These are phyloP conservation scores for Ia io DNA, from an alignment of 2,113 vertebrate genomes.

Conservation along the genomic window DNA sequence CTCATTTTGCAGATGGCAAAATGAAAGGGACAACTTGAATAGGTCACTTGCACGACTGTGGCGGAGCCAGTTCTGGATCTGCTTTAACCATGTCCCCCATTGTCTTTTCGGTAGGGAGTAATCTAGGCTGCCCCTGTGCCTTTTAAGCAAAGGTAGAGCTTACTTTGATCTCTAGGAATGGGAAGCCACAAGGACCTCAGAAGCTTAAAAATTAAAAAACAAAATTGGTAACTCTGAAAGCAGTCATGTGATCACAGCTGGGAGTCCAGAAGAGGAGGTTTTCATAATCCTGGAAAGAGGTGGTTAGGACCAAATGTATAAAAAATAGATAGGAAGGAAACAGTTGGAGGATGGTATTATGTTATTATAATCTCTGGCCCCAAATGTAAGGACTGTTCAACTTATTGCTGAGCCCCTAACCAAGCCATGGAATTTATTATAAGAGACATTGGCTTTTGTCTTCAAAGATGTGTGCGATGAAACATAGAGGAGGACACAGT, in stretches of 20 bases:
- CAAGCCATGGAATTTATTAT: background rate
- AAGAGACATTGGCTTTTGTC: background rate
- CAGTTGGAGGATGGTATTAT: background rate
- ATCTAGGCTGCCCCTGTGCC: background rate
- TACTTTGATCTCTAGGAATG: background rate
- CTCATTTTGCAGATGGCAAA: background rate
- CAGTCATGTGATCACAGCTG: background rate
- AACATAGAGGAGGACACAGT: background rate
- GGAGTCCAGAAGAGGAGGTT: background rate
- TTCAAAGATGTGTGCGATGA: background rate
- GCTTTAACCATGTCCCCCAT: accelerated
- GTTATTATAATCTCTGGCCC: background rate
- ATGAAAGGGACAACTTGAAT: background rate
- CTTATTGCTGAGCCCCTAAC: background rate
- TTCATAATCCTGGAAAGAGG: background rate
- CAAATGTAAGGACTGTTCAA: background rate
- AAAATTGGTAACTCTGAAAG: background rate
- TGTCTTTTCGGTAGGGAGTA: accelerated
- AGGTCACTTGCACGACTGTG: background rate
- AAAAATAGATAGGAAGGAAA: background rate
- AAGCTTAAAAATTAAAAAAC: background rate
- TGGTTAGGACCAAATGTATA: background rate
- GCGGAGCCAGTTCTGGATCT: background rate
- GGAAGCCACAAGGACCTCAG: background rate
- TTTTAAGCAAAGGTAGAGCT: background rate